A percentile compares a stretch with the other conserved stretches of the same genome.
Conservation (phyloP, 2,797 vertebrate species). For the Ctenopoma kingsleyae region DNA sequence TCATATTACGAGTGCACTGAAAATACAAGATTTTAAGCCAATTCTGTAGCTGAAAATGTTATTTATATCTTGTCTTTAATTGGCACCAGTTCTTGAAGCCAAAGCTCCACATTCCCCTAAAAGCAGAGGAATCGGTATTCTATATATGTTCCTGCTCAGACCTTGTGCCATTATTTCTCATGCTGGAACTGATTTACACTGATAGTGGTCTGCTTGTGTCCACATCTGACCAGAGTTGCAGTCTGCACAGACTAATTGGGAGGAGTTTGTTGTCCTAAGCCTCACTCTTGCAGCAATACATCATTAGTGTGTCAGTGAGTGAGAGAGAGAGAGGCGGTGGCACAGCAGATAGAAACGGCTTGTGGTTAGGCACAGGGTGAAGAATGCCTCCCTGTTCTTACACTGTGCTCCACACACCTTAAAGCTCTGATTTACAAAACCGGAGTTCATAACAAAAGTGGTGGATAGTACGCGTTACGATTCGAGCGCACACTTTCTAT, state of each 20-base stretch:
- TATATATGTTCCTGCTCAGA: conserved; percentile 26
- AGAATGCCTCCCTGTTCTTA: conserved; percentile 39
- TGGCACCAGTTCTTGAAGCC: conserved; percentile 23
- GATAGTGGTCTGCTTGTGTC: conserved; percentile 51
- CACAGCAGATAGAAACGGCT: conserved; percentile 45
- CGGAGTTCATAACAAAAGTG: conserved; percentile 28
- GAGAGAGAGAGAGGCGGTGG: conserved; percentile 30
- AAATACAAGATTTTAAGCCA: conserved; percentile 20
- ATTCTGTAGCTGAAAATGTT: conserved; percentile 6
- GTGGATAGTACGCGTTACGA: conserved; percentile 25
- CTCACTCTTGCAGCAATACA: conserved; percentile 69
- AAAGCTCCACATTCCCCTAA: conserved; percentile 29
- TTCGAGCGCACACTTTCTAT: conserved; percentile 37
- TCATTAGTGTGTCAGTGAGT: conserved; percentile 69
- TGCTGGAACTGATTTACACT: conserved; percentile 52
- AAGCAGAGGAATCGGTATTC: conserved; percentile 45
- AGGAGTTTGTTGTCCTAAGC: conserved; percentile 74
- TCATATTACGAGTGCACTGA: conserved; percentile 7
- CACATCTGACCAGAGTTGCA: conserved; percentile 59
- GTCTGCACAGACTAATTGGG: conserved; percentile 72
- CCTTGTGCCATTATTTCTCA: conserved; percentile 60
- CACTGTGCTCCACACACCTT: conserved; percentile 32
- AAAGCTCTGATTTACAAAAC: conserved; percentile 26
- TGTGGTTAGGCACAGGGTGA: conserved; percentile 46
- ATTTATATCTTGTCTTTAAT: conserved; percentile 32